phyloP scores from a whole-genome alignment of 2,888 invertebrate species.

The Lampropteryx suffumata region DNA sequence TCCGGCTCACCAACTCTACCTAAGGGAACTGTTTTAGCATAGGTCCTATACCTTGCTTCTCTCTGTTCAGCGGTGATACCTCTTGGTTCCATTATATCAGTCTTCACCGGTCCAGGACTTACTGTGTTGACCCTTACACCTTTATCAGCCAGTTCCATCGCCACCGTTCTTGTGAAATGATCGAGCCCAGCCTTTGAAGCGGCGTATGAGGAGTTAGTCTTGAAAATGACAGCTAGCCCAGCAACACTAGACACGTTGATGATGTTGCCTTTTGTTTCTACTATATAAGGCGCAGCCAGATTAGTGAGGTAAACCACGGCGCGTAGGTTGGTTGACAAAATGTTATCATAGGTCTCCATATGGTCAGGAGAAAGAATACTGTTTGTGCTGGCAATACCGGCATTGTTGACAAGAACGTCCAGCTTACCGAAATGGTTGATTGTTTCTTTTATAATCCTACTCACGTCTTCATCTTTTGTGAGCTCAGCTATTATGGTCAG shows the following conservation, averaged over 20 bases:
- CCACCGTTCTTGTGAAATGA: slow-evolving; percentile 92
- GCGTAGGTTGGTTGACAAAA: slow-evolving; percentile 37
- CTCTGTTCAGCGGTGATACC: background rate
- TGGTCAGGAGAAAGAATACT: background rate
- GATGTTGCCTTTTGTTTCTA: slow-evolving; percentile 36
- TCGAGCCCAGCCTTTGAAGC: slow-evolving; percentile 84
- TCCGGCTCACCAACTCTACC: slow-evolving; percentile 32
- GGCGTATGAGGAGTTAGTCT: slow-evolving; percentile 30
- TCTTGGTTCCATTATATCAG: slow-evolving; percentile 52
- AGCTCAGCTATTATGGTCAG: background rate
- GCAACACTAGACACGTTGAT: slow-evolving; percentile 39
- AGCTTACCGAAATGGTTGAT: slow-evolving; percentile 41
- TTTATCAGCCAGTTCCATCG: slow-evolving; percentile 87
- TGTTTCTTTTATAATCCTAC: slow-evolving; percentile 37
- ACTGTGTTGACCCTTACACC: slow-evolving; percentile 91
- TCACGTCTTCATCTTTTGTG: slow-evolving; percentile 8
- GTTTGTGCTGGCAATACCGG: slow-evolving; percentile 28
- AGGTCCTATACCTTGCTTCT: background rate
- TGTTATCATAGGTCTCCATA: background rate
- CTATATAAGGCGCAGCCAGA: slow-evolving; percentile 34
- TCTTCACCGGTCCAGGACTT: slow-evolving; percentile 92
- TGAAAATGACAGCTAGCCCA: slow-evolving; percentile 9
- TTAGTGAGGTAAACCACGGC: slow-evolving; percentile 41
- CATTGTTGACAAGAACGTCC: slow-evolving; percentile 49
- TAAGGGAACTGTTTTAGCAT: background rate